phyloP scores from a whole-genome alignment of 2,888 invertebrate genomes.

The Hymenopus coronatus region DNA sequence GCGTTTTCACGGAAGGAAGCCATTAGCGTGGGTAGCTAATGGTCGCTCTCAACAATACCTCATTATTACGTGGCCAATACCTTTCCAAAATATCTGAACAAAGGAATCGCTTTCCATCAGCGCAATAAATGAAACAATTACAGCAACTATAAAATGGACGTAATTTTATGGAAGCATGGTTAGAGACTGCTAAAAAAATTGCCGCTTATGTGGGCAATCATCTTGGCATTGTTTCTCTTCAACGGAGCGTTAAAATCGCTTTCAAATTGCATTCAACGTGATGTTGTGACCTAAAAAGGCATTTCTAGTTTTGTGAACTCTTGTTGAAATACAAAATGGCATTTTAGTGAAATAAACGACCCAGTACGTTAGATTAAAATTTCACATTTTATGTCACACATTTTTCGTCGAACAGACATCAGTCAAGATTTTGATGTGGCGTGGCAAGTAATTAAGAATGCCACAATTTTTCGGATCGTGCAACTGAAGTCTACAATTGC shows the following conservation, averaged over 20 bases:
- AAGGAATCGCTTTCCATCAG: background rate
- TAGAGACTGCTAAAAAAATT: background rate
- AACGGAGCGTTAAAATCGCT: background rate
- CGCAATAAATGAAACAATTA: background rate
- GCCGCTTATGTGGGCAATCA: background rate
- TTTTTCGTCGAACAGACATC: too few relatives aligned
- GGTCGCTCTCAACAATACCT: background rate
- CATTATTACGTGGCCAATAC: background rate
- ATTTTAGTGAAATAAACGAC: too few relatives aligned
- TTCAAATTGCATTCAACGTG: too few relatives aligned
- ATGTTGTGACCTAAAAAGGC: too few relatives aligned
- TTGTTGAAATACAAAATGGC: too few relatives aligned
- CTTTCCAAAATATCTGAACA: background rate
- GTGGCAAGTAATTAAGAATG: too few relatives aligned
- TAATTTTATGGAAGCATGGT: background rate
- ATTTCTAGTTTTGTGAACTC: too few relatives aligned
- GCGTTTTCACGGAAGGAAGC: conserved; percentile 8
- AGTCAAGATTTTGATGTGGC: too few relatives aligned
- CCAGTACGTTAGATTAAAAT: too few relatives aligned
- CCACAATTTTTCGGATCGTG: too few relatives aligned
- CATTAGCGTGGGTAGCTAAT: background rate
- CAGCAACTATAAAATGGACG: background rate
- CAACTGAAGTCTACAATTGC: too few relatives aligned
- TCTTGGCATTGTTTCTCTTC: background rate
- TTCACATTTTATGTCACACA: too few relatives aligned